Conservation (phyloP, 2,113 vertebrate genomes). For the Puma concolor region DNA sequence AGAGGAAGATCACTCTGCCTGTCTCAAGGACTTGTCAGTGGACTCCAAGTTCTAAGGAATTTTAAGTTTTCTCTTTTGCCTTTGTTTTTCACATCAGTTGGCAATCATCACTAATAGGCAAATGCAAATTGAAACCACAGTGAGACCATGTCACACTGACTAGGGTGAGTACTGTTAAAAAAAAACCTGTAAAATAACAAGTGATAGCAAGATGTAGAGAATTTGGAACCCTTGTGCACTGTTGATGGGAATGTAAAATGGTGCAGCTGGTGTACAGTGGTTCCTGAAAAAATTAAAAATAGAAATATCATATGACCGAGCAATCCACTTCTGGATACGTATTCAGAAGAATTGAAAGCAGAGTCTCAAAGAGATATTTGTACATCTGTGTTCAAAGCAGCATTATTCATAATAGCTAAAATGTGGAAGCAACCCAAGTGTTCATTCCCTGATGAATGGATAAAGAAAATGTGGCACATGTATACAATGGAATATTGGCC, state of each 20-base stretch:
- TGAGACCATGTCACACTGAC: neutral
- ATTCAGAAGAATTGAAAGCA: neutral
- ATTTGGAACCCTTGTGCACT: neutral
- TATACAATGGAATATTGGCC: neutral
- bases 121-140: neutral
- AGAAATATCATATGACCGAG: neutral
- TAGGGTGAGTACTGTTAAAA: neutral
- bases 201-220: neutral
- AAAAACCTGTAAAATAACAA: neutral
- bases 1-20: no score
- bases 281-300: slow-evolving; percentile 15
- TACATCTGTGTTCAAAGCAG: neutral
- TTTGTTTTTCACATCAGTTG: no score
- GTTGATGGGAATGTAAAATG: neutral
- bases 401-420: slow-evolving; percentile 3
- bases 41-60: no score
- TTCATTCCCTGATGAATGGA: neutral
- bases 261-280: neutral
- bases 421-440: neutral
- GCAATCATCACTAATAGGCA: neutral
- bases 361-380: neutral
- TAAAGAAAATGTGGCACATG: neutral
- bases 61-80: no score
- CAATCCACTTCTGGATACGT: neutral
- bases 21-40: no score